Base-by-base conservation (phyloP, 2,113 vertebrate species). In the Corydoras maculifer region DNA sequence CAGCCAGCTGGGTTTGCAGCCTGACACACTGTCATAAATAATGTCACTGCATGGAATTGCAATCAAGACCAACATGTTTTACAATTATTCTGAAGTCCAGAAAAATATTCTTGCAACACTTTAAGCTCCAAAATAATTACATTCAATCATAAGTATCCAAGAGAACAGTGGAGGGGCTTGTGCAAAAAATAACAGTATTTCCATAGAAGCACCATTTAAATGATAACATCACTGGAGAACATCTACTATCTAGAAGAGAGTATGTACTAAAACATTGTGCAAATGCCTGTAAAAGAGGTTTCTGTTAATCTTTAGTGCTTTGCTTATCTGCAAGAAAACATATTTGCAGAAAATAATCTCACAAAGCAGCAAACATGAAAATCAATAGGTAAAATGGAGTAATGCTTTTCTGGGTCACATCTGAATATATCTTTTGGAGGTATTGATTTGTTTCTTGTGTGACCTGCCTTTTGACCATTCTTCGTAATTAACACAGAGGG, bases 401-500 rank as follows among this genome's bases (percentile, higher is more conserved):
- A 84, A 79, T 81, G 81, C 85, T 86, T 81, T 89, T 89, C 88
- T 88, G 86, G 87, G 87, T 88, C 86, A 86, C 79, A 87, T 89
- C 87, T 89, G 82, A 88, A 89, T 88, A 90, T 88, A 87, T 90
- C 66, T 88, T 87, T 88, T 80, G 82, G 77, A 83, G 83, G 2
- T 88, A 90, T 89, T 87, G 87, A 90, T 89, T 87, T 83, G 82
- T 86, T 84, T 88, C 86, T 81, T 84, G 63, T 63, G 86, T 87
- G 84, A 88, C 84, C 85, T 81, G 74, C 76, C 81, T 80, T 73
- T 60, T 11, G 75, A 77, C 82, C 85, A 83, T 88, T 89, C 84
- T 87, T 88, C 82, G 85, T 85, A 88, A 90, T 89, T 90, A 90
- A 89, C 79, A 73, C 84, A 83, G 69, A 72, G 80, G 82, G 78